phyloP scores from a whole-genome alignment of 1,140 invertebrate genomes.

The Pogonus chalceus region DNA sequence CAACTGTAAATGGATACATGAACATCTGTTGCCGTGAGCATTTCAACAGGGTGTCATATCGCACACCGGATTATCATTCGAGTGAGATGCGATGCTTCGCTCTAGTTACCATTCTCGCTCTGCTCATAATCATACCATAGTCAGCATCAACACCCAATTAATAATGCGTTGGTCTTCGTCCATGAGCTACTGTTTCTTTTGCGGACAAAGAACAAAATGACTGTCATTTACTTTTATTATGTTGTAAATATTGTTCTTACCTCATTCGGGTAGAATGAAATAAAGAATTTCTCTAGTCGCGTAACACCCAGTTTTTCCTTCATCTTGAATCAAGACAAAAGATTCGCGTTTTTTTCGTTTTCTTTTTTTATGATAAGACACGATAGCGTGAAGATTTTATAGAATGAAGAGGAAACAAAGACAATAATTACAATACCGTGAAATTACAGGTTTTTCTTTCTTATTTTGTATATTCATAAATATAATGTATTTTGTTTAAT shows the following conservation, averaged over 20 bases:
- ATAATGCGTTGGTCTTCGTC: background rate
- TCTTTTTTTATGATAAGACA: background rate
- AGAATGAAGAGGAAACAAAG: background rate
- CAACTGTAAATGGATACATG: no score
- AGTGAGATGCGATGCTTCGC: no score
- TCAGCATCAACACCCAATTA: no score
- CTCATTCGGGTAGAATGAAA: background rate
- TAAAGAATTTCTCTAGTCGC: background rate
- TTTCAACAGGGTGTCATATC: no score
- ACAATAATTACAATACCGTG: no score
- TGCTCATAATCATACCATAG: no score
- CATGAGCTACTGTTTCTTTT: background rate
- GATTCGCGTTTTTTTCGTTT: background rate
- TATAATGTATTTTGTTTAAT: no score
- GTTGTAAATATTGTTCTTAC: background rate
- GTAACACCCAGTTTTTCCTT: background rate
- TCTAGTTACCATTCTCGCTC: no score
- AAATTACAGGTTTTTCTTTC: no score
- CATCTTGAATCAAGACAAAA: background rate
- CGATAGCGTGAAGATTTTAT: background rate
- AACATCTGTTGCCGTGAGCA: no score
- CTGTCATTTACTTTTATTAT: background rate
- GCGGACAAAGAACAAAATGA: background rate
- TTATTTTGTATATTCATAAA: no score
- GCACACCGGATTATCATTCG: no score